These are phyloP conservation scores for Micromussa lordhowensis DNA, from an alignment of 92 coral and sea anemone genomes.

Conservation along the genomic window DNA sequence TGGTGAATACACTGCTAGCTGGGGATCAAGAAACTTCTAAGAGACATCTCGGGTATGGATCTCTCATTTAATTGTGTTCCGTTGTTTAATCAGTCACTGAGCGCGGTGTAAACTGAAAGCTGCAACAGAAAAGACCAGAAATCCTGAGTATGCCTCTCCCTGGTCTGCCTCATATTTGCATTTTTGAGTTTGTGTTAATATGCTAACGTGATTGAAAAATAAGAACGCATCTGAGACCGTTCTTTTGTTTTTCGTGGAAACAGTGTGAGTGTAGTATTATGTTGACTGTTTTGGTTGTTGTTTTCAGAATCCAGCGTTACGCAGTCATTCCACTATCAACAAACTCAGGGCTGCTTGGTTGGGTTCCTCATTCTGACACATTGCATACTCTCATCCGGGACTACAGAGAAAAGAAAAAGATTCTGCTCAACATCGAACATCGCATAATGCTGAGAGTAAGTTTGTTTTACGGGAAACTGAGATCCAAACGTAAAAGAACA, in stretches of 20 bases:
- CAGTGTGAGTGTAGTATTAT: not conserved
- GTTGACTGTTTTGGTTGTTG: not conserved
- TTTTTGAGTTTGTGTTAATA: too few species aligned
- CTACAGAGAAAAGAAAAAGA: slow-evolving; percentile 98
- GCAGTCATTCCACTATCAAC: slow-evolving; percentile 98
- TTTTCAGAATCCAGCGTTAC: slow-evolving; percentile 88
- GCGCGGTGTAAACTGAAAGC: not conserved
- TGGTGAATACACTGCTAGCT: slow-evolving; percentile 92
- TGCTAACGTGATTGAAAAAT: too few species aligned
- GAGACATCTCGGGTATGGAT: slow-evolving; percentile 82
- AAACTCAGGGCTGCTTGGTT: slow-evolving; percentile 98
- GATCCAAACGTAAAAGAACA: not conserved
- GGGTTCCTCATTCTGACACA: slow-evolving; percentile 99
- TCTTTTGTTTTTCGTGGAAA: not conserved
- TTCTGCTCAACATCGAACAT: slow-evolving; percentile 94
- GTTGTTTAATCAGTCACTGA: not conserved
- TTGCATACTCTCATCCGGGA: slow-evolving; percentile 98
- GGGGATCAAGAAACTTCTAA: slow-evolving; percentile 94
- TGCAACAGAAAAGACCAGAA: too few species aligned
- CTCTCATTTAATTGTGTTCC: not conserved
- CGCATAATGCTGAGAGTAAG: slow-evolving; percentile 94
- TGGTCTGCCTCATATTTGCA: too few species aligned
- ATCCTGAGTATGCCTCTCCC: too few species aligned
- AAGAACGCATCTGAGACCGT: too few species aligned
- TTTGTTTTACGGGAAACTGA: not conserved